Evolutionary conservation across 1,140 invertebrate species (phyloP).

Genomic region (Agrypnia vestita): DNA sequence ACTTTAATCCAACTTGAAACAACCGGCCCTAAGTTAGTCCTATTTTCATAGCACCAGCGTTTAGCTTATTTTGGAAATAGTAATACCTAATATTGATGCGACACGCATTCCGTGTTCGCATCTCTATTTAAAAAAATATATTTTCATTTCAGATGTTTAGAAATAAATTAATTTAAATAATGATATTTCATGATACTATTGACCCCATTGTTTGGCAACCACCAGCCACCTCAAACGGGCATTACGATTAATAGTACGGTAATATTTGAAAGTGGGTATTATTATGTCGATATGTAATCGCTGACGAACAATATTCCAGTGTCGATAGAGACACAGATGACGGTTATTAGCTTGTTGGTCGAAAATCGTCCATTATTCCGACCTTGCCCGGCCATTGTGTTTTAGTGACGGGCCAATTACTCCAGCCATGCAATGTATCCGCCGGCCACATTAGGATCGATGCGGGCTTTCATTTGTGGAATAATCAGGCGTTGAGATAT

Average conservation of each 20-base stretch:
- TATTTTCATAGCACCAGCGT: no score
- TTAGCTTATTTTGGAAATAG: no score
- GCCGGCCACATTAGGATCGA: conserved; percentile 10
- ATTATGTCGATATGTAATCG: conserved; percentile 4
- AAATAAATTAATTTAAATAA: no score
- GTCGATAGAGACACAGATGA: conserved; percentile 24
- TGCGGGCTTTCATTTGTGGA: conserved; percentile 28
- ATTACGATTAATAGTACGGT: background rate
- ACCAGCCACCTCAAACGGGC: background rate
- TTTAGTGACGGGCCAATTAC: conserved; percentile 15
- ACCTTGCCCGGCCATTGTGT: conserved; percentile 40
- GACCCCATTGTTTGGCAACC: background rate
- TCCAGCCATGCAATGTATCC: conserved; percentile 10
- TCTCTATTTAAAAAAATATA: no score
- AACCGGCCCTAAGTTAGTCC: no score
- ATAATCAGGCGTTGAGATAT: conserved; percentile 24
- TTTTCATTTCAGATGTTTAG: no score
- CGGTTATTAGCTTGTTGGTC: conserved; percentile 53
- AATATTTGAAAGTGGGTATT: background rate
- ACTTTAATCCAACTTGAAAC: no score
- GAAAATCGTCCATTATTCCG: conserved; percentile 31
- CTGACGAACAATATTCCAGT: background rate
- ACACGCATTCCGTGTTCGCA: no score
- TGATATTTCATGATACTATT: no score
- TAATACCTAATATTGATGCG: no score